phyloP scores from a whole-genome alignment of 2,113 vertebrate species.

The Aegithalos caudatus region DNA sequence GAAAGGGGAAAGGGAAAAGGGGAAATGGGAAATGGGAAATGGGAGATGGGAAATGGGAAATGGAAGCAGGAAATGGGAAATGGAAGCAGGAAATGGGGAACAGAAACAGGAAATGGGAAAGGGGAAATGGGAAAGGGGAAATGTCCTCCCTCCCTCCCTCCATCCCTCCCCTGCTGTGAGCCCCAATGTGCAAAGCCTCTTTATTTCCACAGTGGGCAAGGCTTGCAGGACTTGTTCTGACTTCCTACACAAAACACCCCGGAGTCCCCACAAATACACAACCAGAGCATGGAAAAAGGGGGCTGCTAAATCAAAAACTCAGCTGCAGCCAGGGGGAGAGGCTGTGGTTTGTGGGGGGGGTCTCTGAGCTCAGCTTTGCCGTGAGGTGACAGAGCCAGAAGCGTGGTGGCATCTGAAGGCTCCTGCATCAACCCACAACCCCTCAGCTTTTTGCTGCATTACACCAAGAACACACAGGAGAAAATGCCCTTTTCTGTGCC shows the following conservation, averaged over 20 bases:
- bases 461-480: rapidly evolving
- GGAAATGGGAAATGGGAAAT: too few relatives aligned
- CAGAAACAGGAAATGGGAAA: too few relatives aligned
- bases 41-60: too few relatives aligned
- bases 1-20: too few relatives aligned
- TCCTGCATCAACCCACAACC: neutral
- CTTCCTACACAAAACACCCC: neutral
- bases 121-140: too few relatives aligned
- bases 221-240: neutral
- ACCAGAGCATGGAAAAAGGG: neutral
- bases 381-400: rapidly evolving
- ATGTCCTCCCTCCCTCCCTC: rapidly evolving
- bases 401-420: neutral
- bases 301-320: neutral
- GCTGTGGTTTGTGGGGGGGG: neutral
- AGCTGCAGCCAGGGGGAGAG: rapidly evolving
- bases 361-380: neutral
- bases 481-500: neutral
- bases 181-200: neutral
- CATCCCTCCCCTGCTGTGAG: neutral
- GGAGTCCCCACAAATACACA: rapidly evolving
- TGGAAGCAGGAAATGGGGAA: too few relatives aligned
- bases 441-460: neutral
- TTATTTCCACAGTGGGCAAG: rapidly evolving
- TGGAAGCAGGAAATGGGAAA: too few relatives aligned